Evolutionary conservation across 2,113 vertebrate species (phyloP).

Genomic region (Tetraodon nigroviridis): DNA sequence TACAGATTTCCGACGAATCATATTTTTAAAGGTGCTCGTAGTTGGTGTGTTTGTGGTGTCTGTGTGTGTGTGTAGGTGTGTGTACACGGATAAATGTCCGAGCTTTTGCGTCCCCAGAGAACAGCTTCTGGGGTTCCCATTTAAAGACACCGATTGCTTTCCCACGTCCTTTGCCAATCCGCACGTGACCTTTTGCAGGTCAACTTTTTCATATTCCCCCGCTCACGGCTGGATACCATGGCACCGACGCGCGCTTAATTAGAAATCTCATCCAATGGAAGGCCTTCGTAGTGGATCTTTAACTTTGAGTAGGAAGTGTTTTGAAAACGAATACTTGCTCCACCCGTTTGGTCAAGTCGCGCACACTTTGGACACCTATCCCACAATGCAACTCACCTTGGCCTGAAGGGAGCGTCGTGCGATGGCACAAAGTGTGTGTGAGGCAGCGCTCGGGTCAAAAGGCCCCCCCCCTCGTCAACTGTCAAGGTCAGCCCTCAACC

Average conservation of each 20-base stretch:
- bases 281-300: too few species aligned
- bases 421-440: too few species aligned
- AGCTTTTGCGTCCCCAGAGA: constrained; percentile 30
- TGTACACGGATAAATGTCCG: constrained; percentile 5
- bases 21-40: constrained; percentile 23
- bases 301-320: too few species aligned
- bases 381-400: too few species aligned
- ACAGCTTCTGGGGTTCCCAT: constrained; percentile 47
- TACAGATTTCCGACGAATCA: constrained; percentile 41
- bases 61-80: not conserved
- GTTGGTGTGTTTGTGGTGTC: not conserved
- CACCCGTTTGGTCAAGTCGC: too few species aligned
- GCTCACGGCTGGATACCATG: constrained; percentile 2
- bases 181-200: constrained; percentile 50
- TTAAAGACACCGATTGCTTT: constrained; percentile 53
- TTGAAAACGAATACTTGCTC: too few species aligned
- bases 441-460: too few species aligned
- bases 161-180: constrained; percentile 39
- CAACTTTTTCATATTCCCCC: constrained; percentile 34
- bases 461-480: not conserved
- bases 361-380: too few species aligned
- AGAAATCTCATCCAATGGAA: too few species aligned
- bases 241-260: too few species aligned
- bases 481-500: constrained; percentile 54
- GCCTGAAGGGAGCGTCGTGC: not conserved